These are phyloP conservation scores for Eptatretus burgeri DNA, from an alignment of 2,113 vertebrate species.

Conservation along the genomic window DNA sequence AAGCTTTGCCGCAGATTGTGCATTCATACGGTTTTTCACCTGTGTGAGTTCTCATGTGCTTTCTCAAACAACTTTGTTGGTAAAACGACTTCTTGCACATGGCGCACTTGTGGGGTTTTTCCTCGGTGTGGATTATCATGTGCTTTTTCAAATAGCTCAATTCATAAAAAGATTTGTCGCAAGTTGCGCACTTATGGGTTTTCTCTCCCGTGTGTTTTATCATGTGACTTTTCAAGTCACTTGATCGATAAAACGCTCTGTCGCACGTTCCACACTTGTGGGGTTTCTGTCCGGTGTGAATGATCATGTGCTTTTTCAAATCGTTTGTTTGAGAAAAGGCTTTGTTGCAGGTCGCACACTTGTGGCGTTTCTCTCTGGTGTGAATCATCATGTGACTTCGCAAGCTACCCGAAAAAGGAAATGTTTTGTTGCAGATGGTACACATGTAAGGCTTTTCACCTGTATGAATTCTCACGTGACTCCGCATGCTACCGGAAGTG, in stretches of 20 bases:
- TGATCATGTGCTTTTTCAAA: neutral
- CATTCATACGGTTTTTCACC: neutral
- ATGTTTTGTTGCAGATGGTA: neutral
- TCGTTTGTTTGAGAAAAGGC: neutral
- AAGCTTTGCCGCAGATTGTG: neutral
- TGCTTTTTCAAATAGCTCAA: neutral
- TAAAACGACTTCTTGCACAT: neutral
- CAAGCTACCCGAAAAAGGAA: neutral
- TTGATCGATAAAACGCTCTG: neutral
- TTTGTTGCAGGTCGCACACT: slow-evolving; percentile 2
- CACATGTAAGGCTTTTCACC: slow-evolving; percentile 2
- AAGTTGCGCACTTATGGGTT: slow-evolving; percentile 3
- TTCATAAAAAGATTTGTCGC: neutral
- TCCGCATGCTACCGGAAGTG: neutral
- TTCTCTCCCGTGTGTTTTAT: neutral
- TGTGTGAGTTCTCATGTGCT: slow-evolving; percentile 1
- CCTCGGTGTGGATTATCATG: slow-evolving; percentile 1
- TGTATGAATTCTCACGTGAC: neutral
- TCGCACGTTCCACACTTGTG: neutral
- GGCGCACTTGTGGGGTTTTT: slow-evolving; percentile 3
- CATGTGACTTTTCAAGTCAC: neutral
- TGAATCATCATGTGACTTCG: slow-evolving; percentile 5
- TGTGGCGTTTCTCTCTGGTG: neutral
- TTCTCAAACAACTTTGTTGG: neutral
- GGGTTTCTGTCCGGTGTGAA: slow-evolving; percentile 4